Base-by-base conservation (phyloP, 1,140 invertebrate genomes). In the Periplaneta americana region DNA sequence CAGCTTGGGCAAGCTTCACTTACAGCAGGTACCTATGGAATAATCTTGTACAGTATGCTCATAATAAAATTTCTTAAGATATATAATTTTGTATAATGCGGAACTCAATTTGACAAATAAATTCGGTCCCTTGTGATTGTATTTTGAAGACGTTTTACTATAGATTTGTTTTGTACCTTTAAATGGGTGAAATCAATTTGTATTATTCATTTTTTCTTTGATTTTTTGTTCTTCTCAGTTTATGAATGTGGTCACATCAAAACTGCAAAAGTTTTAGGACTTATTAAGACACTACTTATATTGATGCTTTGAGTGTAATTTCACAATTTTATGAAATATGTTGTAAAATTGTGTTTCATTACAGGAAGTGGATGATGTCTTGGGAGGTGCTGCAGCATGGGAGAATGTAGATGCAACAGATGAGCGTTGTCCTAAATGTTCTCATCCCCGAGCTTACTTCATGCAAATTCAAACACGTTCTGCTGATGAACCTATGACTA, bases 401-500 rank as follows among this genome's bases (percentile, higher is more conserved):
- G 95, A 98, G 86, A 98, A 99, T 91, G 97, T 98, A 1, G 97
- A 99, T 88, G 94, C 96, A 5, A 99, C 97, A 11, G 96, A 98
- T 85, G 96, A 96, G 86, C 92, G 93, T 34, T 99, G 98, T 88
- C 98, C 98, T 0, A 94, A 95, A 86, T 99, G 98, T 89, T 90
- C 91, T n/a, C 93, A 98, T 87, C 90, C 92, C 3, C 90, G 94
- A 86, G 98, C 98, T 4, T 99, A 95, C 88, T 99, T 99, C 84
- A 96, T 98, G 94, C 98, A 99, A 90, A 93, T 99, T 82, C 98
- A 99, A 90, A 99, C 97, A 0, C 90, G 98, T 76, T 99, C 97
- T 74, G 98, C 98, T 79, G 98, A 99, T 91, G 98, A 99, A 88
- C 98, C 98, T 0, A 99, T 99, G 98, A 99, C 98, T 34, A 98